A percentile compares a stretch with the other conserved stretches of the same genome.
These are phyloP conservation scores for Meriones unguiculatus DNA, from an alignment of 2,113 vertebrate species.

Conservation along the genomic window DNA sequence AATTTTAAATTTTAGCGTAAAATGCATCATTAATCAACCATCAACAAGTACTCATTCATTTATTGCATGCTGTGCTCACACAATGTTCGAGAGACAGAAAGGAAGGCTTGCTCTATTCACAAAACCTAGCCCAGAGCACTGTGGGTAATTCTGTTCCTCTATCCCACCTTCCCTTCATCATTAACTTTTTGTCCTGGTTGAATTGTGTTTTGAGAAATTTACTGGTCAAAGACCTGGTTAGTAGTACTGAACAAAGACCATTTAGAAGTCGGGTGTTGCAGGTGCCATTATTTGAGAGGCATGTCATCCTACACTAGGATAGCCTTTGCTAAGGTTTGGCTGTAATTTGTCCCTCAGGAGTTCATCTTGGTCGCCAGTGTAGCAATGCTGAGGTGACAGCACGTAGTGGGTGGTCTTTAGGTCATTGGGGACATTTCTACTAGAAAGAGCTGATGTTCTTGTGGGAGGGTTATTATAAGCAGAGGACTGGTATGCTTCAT, in stretches of 20 bases:
- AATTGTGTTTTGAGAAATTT: not conserved
- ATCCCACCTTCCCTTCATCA: not conserved
- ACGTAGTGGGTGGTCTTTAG: too few species aligned
- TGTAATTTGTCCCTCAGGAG: not conserved
- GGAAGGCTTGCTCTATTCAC: not conserved
- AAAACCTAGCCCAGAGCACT: not conserved
- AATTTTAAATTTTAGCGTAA: slow-evolving; percentile 52
- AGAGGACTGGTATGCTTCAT: not conserved
- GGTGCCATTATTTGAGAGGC: not conserved
- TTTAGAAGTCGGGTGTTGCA: not conserved
- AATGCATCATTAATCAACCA: slow-evolving; percentile 62
- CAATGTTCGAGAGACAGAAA: not conserved
- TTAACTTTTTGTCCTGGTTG: not conserved
- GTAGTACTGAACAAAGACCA: not conserved
- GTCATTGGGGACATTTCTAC: too few species aligned
- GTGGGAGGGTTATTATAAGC: too few species aligned
- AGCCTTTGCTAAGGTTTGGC: not conserved
- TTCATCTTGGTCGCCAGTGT: not conserved
- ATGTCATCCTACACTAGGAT: not conserved
- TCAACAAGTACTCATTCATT: slow-evolving; percentile 37
- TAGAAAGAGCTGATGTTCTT: not conserved
- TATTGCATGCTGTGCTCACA: not conserved
- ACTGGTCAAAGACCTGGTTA: not conserved
- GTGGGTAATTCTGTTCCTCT: not conserved
- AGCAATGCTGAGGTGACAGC: not conserved